Percentiles rank a stretch among this genome's conserved stretches.
Evolutionary conservation across 2,113 vertebrate genomes (phyloP).

Genomic region (Mohoua ochrocephala): DNA sequence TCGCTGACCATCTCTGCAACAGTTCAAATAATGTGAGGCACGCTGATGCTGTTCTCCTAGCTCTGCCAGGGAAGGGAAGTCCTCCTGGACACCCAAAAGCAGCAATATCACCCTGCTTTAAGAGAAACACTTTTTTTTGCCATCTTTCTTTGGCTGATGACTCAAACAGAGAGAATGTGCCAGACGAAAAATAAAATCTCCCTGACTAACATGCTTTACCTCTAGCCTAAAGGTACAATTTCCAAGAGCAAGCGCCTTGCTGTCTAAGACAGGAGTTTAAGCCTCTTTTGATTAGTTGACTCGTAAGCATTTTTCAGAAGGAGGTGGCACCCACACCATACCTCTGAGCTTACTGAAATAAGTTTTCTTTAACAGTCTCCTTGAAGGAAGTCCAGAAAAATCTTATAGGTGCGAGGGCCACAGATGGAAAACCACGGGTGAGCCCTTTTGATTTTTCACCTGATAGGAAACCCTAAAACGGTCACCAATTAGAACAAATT

Average conservation of each 20-base stretch:
- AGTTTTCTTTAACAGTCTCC: not conserved
- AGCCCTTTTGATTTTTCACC: not conserved
- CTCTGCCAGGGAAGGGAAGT: not conserved
- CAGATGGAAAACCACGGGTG: not conserved
- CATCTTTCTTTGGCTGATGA: not conserved
- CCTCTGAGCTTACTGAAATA: not conserved
- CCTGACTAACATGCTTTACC: slow-evolving; percentile 17
- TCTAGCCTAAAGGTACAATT: slow-evolving; percentile 49
- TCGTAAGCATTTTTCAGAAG: not conserved
- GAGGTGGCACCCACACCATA: not conserved
- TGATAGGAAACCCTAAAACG: not conserved
- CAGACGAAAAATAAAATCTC: not conserved
- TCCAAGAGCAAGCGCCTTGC: slow-evolving; percentile 24
- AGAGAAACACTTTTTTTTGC: not conserved
- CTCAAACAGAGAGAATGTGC: slow-evolving; percentile 27
- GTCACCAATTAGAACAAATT: not conserved
- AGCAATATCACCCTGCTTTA: not conserved
- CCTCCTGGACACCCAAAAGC: not conserved
- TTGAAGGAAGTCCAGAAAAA: not conserved
- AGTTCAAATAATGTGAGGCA: not conserved
- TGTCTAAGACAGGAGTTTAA: slow-evolving; percentile 27
- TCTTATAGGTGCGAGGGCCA: not conserved
- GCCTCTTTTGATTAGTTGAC: slow-evolving; percentile 24
- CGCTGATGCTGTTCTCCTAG: not conserved
- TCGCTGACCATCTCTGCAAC: not conserved